Base-by-base conservation (phyloP, 2,888 invertebrate species). In the Ypsolopha scabrella region DNA sequence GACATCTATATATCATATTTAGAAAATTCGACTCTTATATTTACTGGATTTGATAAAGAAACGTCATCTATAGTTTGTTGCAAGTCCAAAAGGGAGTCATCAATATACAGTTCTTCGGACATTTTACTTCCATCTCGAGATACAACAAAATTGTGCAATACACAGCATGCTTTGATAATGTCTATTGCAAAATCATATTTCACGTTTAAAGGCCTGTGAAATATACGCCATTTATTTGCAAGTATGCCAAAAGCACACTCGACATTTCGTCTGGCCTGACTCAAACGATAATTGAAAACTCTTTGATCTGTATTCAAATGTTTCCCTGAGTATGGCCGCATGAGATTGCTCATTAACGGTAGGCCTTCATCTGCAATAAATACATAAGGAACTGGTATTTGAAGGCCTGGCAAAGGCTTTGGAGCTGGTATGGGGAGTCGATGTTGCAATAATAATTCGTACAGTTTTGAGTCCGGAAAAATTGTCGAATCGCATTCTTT, bases 141-240 rank as follows among this genome's bases (percentile, higher is more conserved):
- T n/a, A n/a, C n/a, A n/a, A n/a, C n/a, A n/a, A n/a, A n/a, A n/a
- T n/a, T n/a, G n/a, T n/a, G n/a, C n/a, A n/a, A n/a, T n/a, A n/a
- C n/a, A n/a, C n/a, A n/a, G n/a, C n/a, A n/a, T n/a, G n/a, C n/a
- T n/a, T n/a, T n/a, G n/a, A n/a, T n/a, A n/a, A n/a, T n/a, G n/a
- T n/a, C n/a, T n/a, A n/a, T n/a, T n/a, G n/a, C n/a, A n/a, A n/a
- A n/a, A n/a, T n/a, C n/a, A n/a, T n/a, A n/a, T n/a, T n/a, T n/a
- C n/a, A n/a, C n/a, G n/a, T n/a, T n/a, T n/a, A n/a, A n/a, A n/a
- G n/a, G n/a, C n/a, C n/a, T n/a, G n/a, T 50, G 54, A 41, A 54
- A 43, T 10, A 54, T 56, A 57, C 58, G 46, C 59, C 57, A 60
- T 53, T 57, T 58, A 48, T 59, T 58, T 46, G 57, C 57, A 52